Evolutionary conservation across 2,797 vertebrate species (phyloP).

Genomic region (Pipistrellus pygmaeus): DNA sequence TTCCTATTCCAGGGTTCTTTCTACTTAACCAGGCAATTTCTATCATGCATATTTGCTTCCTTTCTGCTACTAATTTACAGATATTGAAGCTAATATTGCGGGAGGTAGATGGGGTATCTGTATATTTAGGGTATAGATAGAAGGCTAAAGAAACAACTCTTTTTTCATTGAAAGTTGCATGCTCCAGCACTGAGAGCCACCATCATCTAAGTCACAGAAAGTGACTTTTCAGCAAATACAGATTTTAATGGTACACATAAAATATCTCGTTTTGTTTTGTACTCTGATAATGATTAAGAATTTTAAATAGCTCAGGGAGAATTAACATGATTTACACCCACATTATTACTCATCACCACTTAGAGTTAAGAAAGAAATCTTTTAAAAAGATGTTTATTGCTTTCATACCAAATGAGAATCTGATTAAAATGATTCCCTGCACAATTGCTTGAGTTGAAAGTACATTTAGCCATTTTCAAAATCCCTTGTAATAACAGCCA

Average conservation of each 20-base stretch:
- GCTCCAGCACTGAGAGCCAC: neutral
- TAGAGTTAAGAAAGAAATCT: conserved; percentile 78
- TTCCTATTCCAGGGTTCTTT: neutral
- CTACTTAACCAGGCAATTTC: neutral
- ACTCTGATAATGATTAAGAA: conserved; percentile 75
- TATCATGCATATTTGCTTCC: neutral
- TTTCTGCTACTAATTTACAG: neutral
- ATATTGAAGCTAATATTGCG: conserved; percentile 23
- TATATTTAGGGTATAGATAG: neutral
- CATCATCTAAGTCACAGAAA: conserved; percentile 57
- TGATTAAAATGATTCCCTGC: conserved; percentile 77
- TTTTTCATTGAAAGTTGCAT: neutral
- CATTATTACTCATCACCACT: conserved; percentile 79
- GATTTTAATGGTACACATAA: conserved; percentile 73
- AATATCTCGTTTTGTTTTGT: conserved; percentile 74
- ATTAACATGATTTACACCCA: conserved; percentile 79
- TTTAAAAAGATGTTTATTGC: conserved; percentile 81
- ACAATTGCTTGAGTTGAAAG: conserved; percentile 65
- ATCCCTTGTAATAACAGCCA: conserved; percentile 67
- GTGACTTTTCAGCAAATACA: conserved; percentile 72
- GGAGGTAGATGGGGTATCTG: neutral
- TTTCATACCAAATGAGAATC: conserved; percentile 78
- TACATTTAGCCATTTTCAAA: conserved; percentile 77
- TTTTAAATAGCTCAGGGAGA: conserved; percentile 78
- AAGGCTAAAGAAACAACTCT: neutral